phyloP scores from a whole-genome alignment of 2,888 invertebrate species.

The Aphrophora alni region DNA sequence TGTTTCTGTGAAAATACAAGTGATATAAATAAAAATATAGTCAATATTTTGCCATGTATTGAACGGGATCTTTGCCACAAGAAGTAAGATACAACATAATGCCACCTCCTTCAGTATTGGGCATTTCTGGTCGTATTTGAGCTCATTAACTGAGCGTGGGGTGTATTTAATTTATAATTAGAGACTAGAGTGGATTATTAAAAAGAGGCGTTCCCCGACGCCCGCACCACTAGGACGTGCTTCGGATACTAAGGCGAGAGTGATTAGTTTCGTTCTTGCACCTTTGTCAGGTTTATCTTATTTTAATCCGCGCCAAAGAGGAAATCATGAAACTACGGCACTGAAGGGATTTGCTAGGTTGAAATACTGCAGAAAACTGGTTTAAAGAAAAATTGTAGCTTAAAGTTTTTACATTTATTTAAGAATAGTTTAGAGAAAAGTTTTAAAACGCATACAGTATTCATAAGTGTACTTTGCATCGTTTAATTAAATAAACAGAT shows the following conservation, averaged over 20 bases:
- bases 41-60: no score
- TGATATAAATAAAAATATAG: no score
- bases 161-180: conserved; percentile 41
- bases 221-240: conserved; percentile 16
- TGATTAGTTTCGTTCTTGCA: not conserved
- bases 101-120: not conserved
- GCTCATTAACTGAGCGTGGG: conserved; percentile 34
- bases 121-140: conserved; percentile 2
- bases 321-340: not conserved
- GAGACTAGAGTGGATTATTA: conserved; percentile 36
- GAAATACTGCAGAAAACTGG: no score
- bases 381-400: no score
- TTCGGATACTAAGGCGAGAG: not conserved
- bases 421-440: no score
- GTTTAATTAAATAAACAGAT: no score
- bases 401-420: no score
- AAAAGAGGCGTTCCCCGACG: conserved; percentile 30
- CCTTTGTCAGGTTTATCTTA: not conserved
- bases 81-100: no score
- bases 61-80: no score
- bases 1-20: no score
- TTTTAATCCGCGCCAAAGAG: not conserved
- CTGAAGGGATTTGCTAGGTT: not conserved
- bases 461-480: no score
- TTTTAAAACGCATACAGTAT: no score